Evolutionary conservation across 2,888 invertebrate species (phyloP).

Genomic region (Thymelicus acteon): DNA sequence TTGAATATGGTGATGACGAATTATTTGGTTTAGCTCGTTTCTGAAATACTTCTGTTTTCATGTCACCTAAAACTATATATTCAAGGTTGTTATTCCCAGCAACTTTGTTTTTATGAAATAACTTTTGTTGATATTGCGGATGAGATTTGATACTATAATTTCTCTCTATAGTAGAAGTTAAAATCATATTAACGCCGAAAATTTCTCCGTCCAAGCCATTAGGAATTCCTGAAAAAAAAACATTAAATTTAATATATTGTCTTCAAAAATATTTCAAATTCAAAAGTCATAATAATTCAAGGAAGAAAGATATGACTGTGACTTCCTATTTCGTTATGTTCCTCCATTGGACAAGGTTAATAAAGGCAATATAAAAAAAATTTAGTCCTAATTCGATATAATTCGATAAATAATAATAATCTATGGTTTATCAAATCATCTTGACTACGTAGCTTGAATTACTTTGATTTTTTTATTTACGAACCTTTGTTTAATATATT

Average conservation of each 20-base stretch:
- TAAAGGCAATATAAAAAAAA: too few species aligned
- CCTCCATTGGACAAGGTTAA: too few species aligned
- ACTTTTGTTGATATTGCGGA: constrained; percentile 59
- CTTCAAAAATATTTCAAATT: too few species aligned
- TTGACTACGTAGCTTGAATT: too few species aligned
- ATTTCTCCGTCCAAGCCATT: constrained; percentile 89
- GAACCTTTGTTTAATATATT: too few species aligned
- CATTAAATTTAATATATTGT: not conserved
- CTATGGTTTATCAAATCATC: too few species aligned
- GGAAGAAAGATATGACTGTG: too few species aligned
- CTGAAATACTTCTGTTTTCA: constrained; percentile 52
- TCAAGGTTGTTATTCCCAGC: constrained; percentile 52
- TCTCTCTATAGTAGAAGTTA: constrained; percentile 83
- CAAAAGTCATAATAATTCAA: too few species aligned
- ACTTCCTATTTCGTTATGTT: too few species aligned
- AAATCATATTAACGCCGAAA: constrained; percentile 87
- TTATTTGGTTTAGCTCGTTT: constrained; percentile 3
- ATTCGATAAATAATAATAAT: too few species aligned
- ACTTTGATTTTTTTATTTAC: not conserved
- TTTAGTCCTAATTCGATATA: too few species aligned
- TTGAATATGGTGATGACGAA: constrained; percentile 39
- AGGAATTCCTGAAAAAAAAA: constrained; percentile 72
- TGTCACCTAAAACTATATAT: constrained; percentile 65
- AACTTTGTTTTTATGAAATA: constrained; percentile 62
- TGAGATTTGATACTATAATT: constrained; percentile 62